Evolutionary conservation across 2,888 invertebrate genomes (phyloP).

Genomic region (Adela reaumurella): DNA sequence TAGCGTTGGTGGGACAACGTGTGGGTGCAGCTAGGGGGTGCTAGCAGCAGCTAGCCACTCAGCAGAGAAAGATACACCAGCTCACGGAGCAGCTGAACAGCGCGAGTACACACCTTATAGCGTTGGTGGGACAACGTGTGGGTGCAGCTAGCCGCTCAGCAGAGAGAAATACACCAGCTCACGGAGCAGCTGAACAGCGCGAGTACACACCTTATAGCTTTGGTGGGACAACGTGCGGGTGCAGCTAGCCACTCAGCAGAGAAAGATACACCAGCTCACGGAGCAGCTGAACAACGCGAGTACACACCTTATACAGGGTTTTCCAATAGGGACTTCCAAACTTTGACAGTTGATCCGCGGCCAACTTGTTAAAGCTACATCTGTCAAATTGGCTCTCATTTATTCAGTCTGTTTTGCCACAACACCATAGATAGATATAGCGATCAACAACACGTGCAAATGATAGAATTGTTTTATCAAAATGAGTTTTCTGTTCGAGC

Average conservation of each 20-base stretch:
- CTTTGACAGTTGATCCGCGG: no score
- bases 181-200: not conserved
- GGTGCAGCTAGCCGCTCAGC: constrained; percentile 22
- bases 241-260: constrained; percentile 16
- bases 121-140: constrained; percentile 39
- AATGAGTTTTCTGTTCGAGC: no score
- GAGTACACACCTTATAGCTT: constrained; percentile 12
- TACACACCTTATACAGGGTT: not conserved
- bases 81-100: not conserved
- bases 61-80: no score
- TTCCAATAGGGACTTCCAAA: no score
- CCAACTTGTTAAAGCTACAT: no score
- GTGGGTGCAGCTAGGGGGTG: constrained; percentile 42
- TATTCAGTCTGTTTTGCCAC: no score
- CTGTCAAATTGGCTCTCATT: no score
- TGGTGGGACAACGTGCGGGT: constrained; percentile 39
- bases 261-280: not conserved
- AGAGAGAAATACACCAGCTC: no score
- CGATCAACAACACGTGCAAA: no score
- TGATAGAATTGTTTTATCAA: no score
- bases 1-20: constrained; percentile 36
- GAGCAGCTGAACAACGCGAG: not conserved
- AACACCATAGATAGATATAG: no score
- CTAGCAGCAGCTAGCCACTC: not conserved
- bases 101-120: not conserved